These are phyloP conservation scores for Hepsetus odoe DNA, from an alignment of 2,113 vertebrate genomes.

Conservation along the genomic window DNA sequence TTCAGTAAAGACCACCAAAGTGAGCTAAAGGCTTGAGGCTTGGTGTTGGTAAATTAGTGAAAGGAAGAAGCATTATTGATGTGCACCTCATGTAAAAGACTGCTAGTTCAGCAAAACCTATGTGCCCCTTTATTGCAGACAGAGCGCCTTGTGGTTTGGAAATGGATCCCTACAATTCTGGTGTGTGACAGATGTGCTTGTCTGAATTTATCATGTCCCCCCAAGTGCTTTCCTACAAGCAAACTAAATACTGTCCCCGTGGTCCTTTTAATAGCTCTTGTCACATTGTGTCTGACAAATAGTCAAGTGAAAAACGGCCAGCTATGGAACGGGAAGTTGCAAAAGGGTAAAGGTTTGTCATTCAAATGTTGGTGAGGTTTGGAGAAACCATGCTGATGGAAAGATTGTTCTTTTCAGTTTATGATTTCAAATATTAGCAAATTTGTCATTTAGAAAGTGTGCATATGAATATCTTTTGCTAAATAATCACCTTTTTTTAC, in stretches of 20 bases:
- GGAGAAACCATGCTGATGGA: not conserved
- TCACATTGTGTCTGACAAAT: slow-evolving; percentile 24
- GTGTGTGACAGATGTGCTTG: slow-evolving; percentile 39
- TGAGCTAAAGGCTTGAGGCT: slow-evolving; percentile 23
- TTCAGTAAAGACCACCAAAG: not conserved
- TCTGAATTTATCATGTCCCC: slow-evolving; percentile 33
- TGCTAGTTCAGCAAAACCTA: slow-evolving; percentile 49
- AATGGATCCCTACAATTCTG: slow-evolving; percentile 33
- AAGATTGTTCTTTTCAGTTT: not conserved
- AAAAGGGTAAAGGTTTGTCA: not conserved
- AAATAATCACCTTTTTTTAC: not conserved
- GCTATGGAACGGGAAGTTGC: not conserved
- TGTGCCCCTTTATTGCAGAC: slow-evolving; percentile 25
- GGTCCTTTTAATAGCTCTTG: slow-evolving; percentile 40
- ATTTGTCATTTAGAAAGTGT: no score
- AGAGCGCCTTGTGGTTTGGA: slow-evolving; percentile 9
- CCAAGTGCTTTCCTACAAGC: slow-evolving; percentile 28
- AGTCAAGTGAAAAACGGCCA: slow-evolving; percentile 20
- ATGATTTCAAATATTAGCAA: no score
- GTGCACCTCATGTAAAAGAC: slow-evolving; percentile 30
- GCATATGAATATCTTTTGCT: not conserved
- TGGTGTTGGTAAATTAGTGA: slow-evolving; percentile 25
- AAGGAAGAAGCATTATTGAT: slow-evolving; percentile 49
- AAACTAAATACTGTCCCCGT: slow-evolving; percentile 29
- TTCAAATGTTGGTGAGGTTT: not conserved